Base-by-base conservation (phyloP, 2,797 vertebrate genomes). In the Adelosebastes latens region DNA sequence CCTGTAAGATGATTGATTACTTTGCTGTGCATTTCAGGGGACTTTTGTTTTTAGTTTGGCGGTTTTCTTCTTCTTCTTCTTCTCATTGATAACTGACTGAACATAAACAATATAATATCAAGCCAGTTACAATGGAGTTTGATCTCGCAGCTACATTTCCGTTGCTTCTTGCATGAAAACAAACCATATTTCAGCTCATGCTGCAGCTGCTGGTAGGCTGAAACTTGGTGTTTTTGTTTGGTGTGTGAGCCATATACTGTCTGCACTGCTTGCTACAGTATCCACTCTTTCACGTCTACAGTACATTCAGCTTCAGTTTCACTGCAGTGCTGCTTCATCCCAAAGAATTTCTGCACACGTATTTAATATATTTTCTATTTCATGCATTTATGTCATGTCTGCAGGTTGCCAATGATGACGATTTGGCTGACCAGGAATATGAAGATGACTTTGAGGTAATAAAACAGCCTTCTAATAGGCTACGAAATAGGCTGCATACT, bases 361-460 rank as follows among this genome's bases (percentile, higher is more conserved):
- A 12, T 70, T 70, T 34, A 5, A 49, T 0, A 1, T 77, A 64
- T 75, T 8, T 72, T 20, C 4, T 36, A 42, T 4, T 25, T 69
- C 0, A 25, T 65, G n/a, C 2, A 4, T 62, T 64, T 27, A 4
- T 46, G 66, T 85, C 12, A 12, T 10, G 3, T 67, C 73, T 96
- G 91, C 93, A 97, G 94, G 85, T 84, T 60, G 92, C 88, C 86
- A 88, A 87, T 63, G 83, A 93, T 39, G 90, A 93, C 25, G 79
- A 46, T 11, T 46, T 20, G 42, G 67, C 83, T 77, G 87, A 94
- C 22, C 64, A 64, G 16, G 92, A 85, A 56, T 97, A 98, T 88
- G 97, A 99, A 88, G 97, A 98, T 67, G 97, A 99, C 92, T 99
- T 99, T 96, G 98, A 99, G 95, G 98, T 99, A 93, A 93, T 55